A percentile compares a stretch with the other conserved stretches of the same genome.
Conservation (phyloP, 2,888 invertebrate genomes). For the Cephus runcator region DNA sequence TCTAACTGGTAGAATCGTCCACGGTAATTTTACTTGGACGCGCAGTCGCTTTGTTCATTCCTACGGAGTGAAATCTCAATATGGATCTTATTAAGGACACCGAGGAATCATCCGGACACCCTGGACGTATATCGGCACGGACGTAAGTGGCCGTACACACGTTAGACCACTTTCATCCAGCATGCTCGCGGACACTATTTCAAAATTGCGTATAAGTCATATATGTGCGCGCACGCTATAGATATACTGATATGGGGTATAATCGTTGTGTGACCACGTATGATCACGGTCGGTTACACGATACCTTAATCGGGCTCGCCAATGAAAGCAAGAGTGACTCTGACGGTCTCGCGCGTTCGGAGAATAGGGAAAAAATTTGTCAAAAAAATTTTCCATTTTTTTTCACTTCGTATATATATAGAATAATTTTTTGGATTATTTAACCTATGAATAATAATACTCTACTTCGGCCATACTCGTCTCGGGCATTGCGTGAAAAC, state of each 20-base stretch:
- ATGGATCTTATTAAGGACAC: neutral
- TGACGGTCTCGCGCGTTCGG: neutral
- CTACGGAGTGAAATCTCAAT: neutral
- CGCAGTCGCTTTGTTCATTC: neutral
- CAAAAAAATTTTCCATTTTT: no score
- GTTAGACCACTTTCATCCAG: conserved; percentile 47
- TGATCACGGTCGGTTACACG: neutral
- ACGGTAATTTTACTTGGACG: neutral
- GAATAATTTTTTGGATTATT: neutral
- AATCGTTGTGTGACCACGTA: neutral
- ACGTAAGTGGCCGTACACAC: conserved; percentile 35
- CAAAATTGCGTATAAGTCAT: neutral
- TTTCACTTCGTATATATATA: no score
- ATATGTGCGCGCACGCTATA: neutral
- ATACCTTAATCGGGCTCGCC: neutral
- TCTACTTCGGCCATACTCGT: neutral
- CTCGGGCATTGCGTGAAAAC: neutral
- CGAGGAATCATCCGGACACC: neutral
- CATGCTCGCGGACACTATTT: conserved; percentile 9
- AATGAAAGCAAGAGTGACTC: neutral
- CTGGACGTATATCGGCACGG: neutral
- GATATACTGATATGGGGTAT: neutral
- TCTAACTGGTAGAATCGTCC: neutral
- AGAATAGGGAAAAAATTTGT: no score
- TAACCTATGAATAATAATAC: neutral